Evolutionary conservation across 37 sponge, comb jelly and placozoan species (phyloP).

Genomic region (Amphimedon queenslandica): DNA sequence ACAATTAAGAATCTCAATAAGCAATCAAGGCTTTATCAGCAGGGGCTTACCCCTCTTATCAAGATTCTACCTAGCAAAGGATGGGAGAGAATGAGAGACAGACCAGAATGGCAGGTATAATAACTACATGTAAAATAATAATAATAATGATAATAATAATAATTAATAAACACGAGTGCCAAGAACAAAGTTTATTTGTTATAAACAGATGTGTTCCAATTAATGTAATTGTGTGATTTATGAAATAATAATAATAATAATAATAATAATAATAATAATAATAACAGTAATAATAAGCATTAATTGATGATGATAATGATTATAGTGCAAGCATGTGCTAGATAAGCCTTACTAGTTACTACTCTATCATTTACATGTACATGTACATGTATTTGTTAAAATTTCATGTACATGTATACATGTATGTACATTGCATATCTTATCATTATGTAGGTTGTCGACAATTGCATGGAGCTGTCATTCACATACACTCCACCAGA

Average conservation of each 20-base stretch:
- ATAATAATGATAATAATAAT: too few relatives aligned
- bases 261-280: too few relatives aligned
- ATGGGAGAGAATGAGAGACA: conserved; percentile 87
- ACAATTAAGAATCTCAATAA: conserved; percentile 88
- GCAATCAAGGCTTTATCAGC: conserved; percentile 84
- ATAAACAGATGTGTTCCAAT: too few relatives aligned
- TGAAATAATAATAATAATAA: too few relatives aligned
- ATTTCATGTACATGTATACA: conserved; percentile 18
- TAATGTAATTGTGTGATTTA: too few relatives aligned
- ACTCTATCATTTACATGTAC: too few relatives aligned
- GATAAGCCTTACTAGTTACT: too few relatives aligned
- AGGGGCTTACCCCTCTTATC: conserved; percentile 76
- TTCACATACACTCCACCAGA: conserved; percentile 67
- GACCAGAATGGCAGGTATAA: conserved; percentile 63
- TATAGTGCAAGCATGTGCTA: too few relatives aligned
- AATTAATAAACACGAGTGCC: too few relatives aligned
- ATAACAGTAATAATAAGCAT: too few relatives aligned
- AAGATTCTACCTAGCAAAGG: conserved; percentile 65
- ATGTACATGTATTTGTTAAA: neutral
- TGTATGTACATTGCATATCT: conserved; percentile 17
- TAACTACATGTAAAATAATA: neutral
- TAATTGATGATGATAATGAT: too few relatives aligned
- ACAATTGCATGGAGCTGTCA: conserved; percentile 64
- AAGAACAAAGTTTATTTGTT: too few relatives aligned
- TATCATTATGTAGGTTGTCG: conserved; percentile 40